These are phyloP conservation scores for Bombylius discolor DNA, from an alignment of 2,888 invertebrate species.

Conservation along the genomic window DNA sequence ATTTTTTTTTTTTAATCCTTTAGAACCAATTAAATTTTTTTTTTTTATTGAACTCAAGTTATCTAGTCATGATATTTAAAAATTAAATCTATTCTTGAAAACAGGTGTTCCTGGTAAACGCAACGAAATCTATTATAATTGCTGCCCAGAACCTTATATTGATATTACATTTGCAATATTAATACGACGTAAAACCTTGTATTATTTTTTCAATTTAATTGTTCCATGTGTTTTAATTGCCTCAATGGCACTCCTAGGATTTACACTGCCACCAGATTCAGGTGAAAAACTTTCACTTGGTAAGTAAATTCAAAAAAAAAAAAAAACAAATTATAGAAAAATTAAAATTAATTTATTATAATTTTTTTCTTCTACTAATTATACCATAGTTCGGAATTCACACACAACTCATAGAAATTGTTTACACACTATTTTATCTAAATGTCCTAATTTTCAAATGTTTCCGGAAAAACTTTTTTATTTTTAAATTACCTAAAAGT, in stretches of 20 bases:
- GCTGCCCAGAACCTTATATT: constrained; percentile 95
- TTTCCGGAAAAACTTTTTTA: too few species aligned
- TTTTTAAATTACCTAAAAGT: too few species aligned
- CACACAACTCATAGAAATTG: too few species aligned
- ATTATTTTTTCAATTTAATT: constrained; percentile 99
- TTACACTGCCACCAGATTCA: constrained; percentile 97
- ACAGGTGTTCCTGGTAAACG: constrained; percentile 86
- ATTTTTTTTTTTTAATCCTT: too few species aligned
- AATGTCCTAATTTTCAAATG: too few species aligned
- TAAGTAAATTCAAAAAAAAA: constrained; percentile 33
- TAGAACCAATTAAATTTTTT: too few species aligned
- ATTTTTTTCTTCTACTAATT: too few species aligned
- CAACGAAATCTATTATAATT: constrained; percentile 90
- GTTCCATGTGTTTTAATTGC: constrained; percentile 98
- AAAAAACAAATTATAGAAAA: not conserved
- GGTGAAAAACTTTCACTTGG: constrained; percentile 98
- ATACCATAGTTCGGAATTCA: too few species aligned
- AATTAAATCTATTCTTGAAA: constrained; percentile 10
- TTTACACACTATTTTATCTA: too few species aligned
- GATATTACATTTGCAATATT: constrained; percentile 96
- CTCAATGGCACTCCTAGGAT: constrained; percentile 95
- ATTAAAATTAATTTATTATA: too few species aligned
- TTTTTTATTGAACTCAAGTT: too few species aligned
- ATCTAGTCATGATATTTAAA: too few species aligned
- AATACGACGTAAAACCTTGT: constrained; percentile 91